These are phyloP conservation scores for Melolontha melolontha DNA, from an alignment of 2,888 invertebrate genomes.

Conservation along the genomic window DNA sequence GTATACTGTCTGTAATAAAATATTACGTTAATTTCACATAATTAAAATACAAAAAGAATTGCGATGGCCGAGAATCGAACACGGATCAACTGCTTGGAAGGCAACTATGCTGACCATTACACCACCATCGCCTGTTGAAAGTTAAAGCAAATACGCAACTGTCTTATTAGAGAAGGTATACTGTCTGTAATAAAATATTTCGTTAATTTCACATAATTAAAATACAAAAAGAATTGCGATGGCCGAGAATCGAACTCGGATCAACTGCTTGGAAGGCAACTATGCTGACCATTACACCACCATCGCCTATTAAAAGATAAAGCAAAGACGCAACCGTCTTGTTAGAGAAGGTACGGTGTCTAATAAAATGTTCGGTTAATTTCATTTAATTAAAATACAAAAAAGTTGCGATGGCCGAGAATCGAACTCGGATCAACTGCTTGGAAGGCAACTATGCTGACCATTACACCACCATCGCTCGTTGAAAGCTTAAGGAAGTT, in stretches of 20 bases:
- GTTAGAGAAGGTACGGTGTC: too few species aligned
- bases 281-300: conserved; percentile 67
- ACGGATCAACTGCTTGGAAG: conserved; percentile 67
- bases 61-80: conserved; percentile 67
- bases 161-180: too few species aligned
- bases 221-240: conserved; percentile 62
- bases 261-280: conserved; percentile 67
- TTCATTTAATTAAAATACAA: not conserved
- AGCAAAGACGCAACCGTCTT: conserved; percentile 63
- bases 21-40: too few species aligned
- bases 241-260: conserved; percentile 67
- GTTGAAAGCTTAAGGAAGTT: too few species aligned
- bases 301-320: conserved; percentile 55
- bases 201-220: too few species aligned
- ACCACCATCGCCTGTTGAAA: conserved; percentile 61
- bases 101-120: conserved; percentile 67
- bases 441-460: conserved; percentile 67
- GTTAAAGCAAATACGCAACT: too few species aligned
- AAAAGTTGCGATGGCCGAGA: conserved; percentile 64
- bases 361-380: too few species aligned
- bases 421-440: conserved; percentile 67
- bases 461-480: conserved; percentile 66
- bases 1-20: too few species aligned
- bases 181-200: too few species aligned
- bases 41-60: too few species aligned